Percentiles rank a stretch among this genome's conserved stretches.
Conservation (phyloP, 2,888 invertebrate genomes). For the Dolichopus griseipennis region DNA sequence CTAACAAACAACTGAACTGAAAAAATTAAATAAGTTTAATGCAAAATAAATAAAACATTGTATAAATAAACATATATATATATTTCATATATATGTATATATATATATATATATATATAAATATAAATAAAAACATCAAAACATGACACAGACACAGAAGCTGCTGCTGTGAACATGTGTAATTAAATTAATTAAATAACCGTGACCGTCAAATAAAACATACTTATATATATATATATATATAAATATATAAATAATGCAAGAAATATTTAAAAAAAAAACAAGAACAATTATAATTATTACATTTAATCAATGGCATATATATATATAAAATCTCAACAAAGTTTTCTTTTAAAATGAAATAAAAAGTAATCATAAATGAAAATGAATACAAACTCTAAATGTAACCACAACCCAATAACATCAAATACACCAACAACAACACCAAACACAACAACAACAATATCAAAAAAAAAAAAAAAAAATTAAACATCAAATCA, state of each 20-base stretch:
- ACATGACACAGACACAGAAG: not conserved
- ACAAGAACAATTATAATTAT: not conserved
- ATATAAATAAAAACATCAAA: not conserved
- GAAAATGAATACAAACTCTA: not conserved
- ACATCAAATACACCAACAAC: not conserved
- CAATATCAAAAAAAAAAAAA: not conserved
- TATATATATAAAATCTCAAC: not conserved
- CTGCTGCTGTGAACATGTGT: conserved; percentile 1
- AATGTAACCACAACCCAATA: too few relatives aligned
- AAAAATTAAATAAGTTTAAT: not conserved
- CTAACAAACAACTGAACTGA: not conserved
- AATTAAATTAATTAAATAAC: conserved; percentile 4
- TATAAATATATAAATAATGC: too few relatives aligned
- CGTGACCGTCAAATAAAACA: not conserved
- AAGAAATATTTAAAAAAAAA: not conserved
- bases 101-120: too few relatives aligned
- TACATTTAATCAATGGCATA: too few relatives aligned
- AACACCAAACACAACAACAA: not conserved
- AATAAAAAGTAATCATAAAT: not conserved
- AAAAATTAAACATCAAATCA: not conserved
- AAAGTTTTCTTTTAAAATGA: not conserved
- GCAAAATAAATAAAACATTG: too few relatives aligned
- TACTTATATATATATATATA: too few relatives aligned
- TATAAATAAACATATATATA: not conserved
- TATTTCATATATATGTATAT: too few relatives aligned